Conservation (phyloP, 2,113 vertebrate genomes). For the Bufo bufo region DNA sequence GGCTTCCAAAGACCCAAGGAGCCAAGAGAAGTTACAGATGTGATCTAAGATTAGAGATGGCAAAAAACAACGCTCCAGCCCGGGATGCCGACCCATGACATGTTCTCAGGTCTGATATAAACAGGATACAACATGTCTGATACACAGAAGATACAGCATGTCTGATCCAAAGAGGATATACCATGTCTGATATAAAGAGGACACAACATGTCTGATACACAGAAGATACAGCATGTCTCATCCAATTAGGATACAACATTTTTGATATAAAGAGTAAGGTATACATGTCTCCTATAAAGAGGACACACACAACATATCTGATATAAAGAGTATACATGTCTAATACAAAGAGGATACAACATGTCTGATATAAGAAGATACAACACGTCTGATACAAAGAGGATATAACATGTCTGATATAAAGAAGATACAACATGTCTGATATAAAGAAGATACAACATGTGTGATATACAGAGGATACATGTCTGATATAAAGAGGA, state of each 20-base stretch:
- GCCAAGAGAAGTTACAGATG: conserved; percentile 21
- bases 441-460: neutral
- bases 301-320: neutral
- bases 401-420: neutral
- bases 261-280: neutral
- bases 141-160: neutral
- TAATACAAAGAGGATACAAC: neutral
- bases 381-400: neutral
- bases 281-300: neutral
- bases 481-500: neutral
- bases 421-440: neutral
- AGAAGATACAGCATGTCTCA: neutral
- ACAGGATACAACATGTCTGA: neutral
- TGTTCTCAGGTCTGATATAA: neutral
- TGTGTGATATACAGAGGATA: neutral
- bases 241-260: neutral
- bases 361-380: neutral
- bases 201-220: neutral
- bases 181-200: neutral
- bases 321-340: neutral
- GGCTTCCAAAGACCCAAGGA: neutral
- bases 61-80: neutral
- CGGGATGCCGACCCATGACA: neutral
- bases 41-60: conserved; percentile 6
- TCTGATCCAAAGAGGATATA: neutral